Evolutionary conservation across 1,140 invertebrate species (phyloP), one percentile per base, ranked within the genome.

Genomic region (Nasonia vitripennis): DNA sequence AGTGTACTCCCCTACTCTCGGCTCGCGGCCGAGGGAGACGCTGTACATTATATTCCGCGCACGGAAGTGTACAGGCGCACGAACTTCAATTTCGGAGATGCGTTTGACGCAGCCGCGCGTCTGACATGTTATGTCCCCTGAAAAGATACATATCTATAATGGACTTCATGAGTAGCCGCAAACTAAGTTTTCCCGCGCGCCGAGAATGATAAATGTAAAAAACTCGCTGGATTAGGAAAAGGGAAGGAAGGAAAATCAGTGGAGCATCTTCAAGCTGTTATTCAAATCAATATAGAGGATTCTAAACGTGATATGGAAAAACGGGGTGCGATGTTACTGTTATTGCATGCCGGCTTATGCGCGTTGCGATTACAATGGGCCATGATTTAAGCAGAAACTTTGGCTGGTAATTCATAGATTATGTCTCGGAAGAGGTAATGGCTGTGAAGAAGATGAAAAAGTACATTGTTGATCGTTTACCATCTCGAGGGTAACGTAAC

Each of bases 131-230:
- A 17, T 81, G 79, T 62, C 73, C 55, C 31, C 31, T 34, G 23
- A 74, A 20, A 81, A 74, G 45, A 67, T 75, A 75, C 48, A 75
- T 67, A 83, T 75, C 73, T 74, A 74, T 71, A 78, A 78, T 67
- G 51, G 51, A 55, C 75, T 78, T 55, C 41, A n/a, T 51, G n/a
- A 51, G 48, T 55, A 27, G 51, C 23, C n/a, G n/a, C 6, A 23
- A 23, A 27, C n/a, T 34, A 67, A 79, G 41, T 17, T 71, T 68
- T 48, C 45, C 23, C 9, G 20, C n/a, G 1, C 45, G 45, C 1
- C 68, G 9, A 31, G 23, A 7, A 9, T 77, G 74, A 71, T 31
- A 71, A 81, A 48, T 81, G 27, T 81, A 34, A 31, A 27, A 71
- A 71, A 71, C 20, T 12, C 10, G 23, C 68, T n/a, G 9, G 68